Evolutionary conservation across 2,797 vertebrate genomes (phyloP), one percentile per base, ranked within the genome.

Genomic region (Mormyrus hasselquistii): DNA sequence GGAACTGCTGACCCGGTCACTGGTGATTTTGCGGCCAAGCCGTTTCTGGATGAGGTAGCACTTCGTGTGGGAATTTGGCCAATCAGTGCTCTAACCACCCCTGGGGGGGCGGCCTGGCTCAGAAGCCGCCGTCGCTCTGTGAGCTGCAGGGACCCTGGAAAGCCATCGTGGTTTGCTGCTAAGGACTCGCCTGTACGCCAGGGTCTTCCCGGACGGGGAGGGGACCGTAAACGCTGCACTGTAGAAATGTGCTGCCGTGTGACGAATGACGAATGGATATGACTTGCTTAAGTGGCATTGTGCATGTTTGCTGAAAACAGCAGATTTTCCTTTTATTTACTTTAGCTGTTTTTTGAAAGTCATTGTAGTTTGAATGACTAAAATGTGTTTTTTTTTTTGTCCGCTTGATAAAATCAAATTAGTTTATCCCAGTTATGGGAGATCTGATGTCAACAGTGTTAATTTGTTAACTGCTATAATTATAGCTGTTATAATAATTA

Each of bases 171-270:
- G 65, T 84, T 87, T 91, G 93, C 93, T 95, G 94, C 93, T 94
- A 93, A 89, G 90, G 82, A 62, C 90, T 90, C 90, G 92, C 90
- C 69, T 90, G 86, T 83, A 73, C 50, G 86, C 12, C 69, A 91
- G 88, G 86, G 76, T 91, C 90, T 91, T 76, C 84, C 41, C 86
- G 69, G 0, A 65, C 38, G 59, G 65, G 90, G 87, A 90, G 25
- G 7, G 76, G 52, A 53, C 10, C 8, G 76, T 89, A 90, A 16
- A 55, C 19, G 88, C 16, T 76, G 65, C 90, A 88, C 79, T 65
- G n/a, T 94, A 93, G 95, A 94, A 93, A 95, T 91, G 93, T 76
- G 84, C 90, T 91, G 89, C 85, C 69, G 86, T 91, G 88, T 90
- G 87, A 90, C 73, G 90, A 92, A 34, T 38, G 91, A 55, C 79